Conservation (phyloP, 2,113 vertebrate species). For the Saimiri boliviensis region DNA sequence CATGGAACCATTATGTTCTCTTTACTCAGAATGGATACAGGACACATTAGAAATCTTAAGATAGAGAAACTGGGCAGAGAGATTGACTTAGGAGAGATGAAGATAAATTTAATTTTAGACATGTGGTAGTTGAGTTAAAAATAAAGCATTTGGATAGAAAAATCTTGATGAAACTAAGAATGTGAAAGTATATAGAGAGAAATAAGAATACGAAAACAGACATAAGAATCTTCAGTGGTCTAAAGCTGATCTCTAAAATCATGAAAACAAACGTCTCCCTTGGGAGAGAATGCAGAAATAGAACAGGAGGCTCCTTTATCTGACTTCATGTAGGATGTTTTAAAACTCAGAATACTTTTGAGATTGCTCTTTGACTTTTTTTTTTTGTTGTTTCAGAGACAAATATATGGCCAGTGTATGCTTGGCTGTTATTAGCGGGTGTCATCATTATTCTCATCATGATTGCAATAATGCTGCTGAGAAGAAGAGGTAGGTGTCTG, state of each 20-base stretch:
- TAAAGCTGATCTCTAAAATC: neutral
- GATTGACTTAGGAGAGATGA: neutral
- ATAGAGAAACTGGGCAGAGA: neutral
- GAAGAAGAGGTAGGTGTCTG: conserved; percentile 71
- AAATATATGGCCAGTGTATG: conserved; percentile 9
- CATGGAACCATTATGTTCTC: neutral
- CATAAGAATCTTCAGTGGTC: neutral
- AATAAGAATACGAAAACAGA: neutral
- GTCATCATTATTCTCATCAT: neutral
- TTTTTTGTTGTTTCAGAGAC: conserved; percentile 30
- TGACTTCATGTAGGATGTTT: neutral
- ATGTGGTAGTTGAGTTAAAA: neutral
- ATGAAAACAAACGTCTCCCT: neutral
- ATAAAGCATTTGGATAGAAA: neutral
- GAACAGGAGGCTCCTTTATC: neutral
- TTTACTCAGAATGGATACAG: conserved; percentile 1
- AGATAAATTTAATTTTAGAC: neutral
- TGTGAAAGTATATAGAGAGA: neutral
- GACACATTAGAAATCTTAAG: neutral
- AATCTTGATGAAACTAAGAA: neutral
- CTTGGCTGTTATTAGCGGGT: neutral
- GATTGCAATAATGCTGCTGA: neutral
- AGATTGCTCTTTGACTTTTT: conserved; percentile 41
- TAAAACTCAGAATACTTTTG: conserved; percentile 8
- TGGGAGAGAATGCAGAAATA: neutral